Percentiles rank a stretch among this genome's conserved stretches.
These are phyloP conservation scores for Rhaphigaster nebulosa DNA, from an alignment of 2,888 invertebrate species.

Conservation along the genomic window DNA sequence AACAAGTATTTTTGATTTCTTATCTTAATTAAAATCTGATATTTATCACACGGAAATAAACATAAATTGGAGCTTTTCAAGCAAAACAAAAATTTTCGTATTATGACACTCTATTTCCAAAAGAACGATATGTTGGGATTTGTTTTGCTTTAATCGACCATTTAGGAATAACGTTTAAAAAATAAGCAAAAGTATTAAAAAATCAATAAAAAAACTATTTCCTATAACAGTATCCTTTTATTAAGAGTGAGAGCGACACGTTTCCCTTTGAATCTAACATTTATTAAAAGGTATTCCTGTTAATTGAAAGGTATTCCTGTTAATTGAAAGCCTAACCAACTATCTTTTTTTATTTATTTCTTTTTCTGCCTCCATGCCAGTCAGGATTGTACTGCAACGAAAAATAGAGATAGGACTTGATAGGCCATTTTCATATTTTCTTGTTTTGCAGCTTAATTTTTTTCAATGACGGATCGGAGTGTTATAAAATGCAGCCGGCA, in stretches of 20 bases:
- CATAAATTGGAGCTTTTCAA: too few relatives aligned
- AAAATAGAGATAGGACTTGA: conserved; percentile 22
- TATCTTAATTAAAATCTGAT: too few relatives aligned
- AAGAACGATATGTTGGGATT: too few relatives aligned
- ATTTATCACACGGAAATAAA: too few relatives aligned
- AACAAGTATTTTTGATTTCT: too few relatives aligned
- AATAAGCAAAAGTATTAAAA: neutral
- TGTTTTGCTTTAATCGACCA: too few relatives aligned
- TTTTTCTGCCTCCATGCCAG: neutral
- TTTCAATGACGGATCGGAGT: conserved; percentile 47
- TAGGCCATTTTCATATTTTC: conserved; percentile 6
- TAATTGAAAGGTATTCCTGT: conserved; percentile 2
- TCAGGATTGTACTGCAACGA: neutral
- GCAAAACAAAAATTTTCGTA: too few relatives aligned
- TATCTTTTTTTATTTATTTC: neutral
- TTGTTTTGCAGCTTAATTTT: neutral
- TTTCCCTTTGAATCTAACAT: neutral
- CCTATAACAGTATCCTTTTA: neutral
- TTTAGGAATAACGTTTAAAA: too few relatives aligned
- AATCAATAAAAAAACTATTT: neutral
- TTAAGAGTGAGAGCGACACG: neutral
- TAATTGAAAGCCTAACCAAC: conserved; percentile 25
- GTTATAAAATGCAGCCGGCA: conserved; percentile 52
- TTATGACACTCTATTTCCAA: too few relatives aligned
- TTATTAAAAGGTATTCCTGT: too few relatives aligned